A percentile compares a stretch with the other conserved stretches of the same genome.
phyloP scores from a whole-genome alignment of 1,140 invertebrate species.

The Diachasma alloeum region DNA sequence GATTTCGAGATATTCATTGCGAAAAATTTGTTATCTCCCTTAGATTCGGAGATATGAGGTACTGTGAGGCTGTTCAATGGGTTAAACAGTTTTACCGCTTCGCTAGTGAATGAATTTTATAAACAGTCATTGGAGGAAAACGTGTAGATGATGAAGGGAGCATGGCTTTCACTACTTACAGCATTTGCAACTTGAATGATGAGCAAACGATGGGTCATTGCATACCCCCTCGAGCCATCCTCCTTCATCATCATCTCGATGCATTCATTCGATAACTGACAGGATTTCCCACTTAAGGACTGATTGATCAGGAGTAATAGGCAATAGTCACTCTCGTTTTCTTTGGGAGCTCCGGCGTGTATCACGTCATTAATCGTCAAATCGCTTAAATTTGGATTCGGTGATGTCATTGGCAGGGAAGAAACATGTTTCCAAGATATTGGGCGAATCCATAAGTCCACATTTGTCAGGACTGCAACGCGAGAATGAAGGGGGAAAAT shows the following conservation, averaged over 20 bases:
- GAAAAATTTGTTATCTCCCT: too few relatives aligned
- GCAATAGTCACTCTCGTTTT: slow-evolving; percentile 51
- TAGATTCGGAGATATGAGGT: too few relatives aligned
- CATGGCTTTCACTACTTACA: slow-evolving; percentile 31
- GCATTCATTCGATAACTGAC: slow-evolving; percentile 34
- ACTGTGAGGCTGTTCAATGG: too few relatives aligned
- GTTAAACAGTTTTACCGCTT: too few relatives aligned
- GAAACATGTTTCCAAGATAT: slow-evolving; percentile 39
- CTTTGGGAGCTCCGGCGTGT: slow-evolving; percentile 48
- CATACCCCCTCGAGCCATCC: slow-evolving; percentile 49
- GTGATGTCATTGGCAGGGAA: background rate
- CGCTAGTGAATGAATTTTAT: too few relatives aligned
- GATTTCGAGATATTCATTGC: too few relatives aligned
- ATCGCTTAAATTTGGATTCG: slow-evolving; percentile 10
- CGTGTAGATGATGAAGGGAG: too few relatives aligned
- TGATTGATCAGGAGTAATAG: slow-evolving; percentile 38
- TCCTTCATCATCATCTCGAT: slow-evolving; percentile 38
- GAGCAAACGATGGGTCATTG: slow-evolving; percentile 54
- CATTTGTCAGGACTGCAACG: slow-evolving; percentile 32
- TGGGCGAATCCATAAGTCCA: slow-evolving; percentile 41
- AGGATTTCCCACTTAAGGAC: slow-evolving; percentile 28
- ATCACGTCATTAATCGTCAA: slow-evolving; percentile 26
- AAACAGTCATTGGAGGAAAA: too few relatives aligned
- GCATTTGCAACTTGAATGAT: slow-evolving; percentile 42
- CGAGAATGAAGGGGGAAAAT: background rate